Evolutionary conservation across 2,888 invertebrate species (phyloP).

Genomic region (Alloscopus bannaensis): DNA sequence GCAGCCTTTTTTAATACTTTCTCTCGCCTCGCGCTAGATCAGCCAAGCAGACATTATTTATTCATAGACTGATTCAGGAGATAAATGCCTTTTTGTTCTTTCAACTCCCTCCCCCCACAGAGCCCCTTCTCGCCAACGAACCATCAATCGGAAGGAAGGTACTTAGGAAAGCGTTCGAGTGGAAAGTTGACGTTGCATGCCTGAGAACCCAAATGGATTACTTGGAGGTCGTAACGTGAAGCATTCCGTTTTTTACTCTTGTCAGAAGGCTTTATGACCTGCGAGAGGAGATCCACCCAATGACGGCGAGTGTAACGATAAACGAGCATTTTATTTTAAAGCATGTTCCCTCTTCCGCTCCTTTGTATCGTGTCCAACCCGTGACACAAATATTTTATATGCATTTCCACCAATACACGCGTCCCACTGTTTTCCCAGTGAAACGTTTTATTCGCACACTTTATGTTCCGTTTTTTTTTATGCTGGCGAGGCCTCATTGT

Average conservation of each 20-base stretch:
- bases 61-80: conserved; percentile 43
- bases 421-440: neutral
- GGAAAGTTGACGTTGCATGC: conserved; percentile 55
- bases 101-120: conserved; percentile 28
- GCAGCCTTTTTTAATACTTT: conserved; percentile 38
- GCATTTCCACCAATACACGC: neutral
- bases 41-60: conserved; percentile 44
- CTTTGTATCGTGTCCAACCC: too few relatives aligned
- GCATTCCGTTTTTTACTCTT: conserved; percentile 34
- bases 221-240: conserved; percentile 47
- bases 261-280: conserved; percentile 60
- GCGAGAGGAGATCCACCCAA: conserved; percentile 47
- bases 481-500: too few relatives aligned
- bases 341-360: too few relatives aligned
- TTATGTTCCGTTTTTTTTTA: too few relatives aligned
- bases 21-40: conserved; percentile 20
- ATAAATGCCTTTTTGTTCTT: conserved; percentile 39
- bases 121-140: conserved; percentile 33
- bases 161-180: conserved; percentile 56
- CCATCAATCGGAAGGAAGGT: conserved; percentile 57
- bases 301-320: conserved; percentile 38
- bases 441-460: neutral
- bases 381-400: too few relatives aligned
- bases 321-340: neutral
- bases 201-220: conserved; percentile 54